A percentile compares a stretch with the other conserved stretches of the same genome.
Evolutionary conservation across 1,140 invertebrate species (phyloP).

Genomic region (Aphis gossypii): DNA sequence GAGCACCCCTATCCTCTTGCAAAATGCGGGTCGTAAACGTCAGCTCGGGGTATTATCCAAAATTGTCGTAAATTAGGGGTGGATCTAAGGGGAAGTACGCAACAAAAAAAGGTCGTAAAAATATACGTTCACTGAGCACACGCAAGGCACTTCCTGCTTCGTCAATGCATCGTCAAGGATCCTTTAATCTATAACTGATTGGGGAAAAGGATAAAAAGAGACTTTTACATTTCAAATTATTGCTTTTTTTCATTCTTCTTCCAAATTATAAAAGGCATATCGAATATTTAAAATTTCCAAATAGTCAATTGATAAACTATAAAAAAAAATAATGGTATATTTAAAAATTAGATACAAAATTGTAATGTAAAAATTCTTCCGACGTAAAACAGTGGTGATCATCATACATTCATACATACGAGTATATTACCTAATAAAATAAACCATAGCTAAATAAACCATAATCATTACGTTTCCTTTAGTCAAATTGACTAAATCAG

Average conservation of each 20-base stretch:
- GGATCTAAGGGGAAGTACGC: conserved; percentile 26
- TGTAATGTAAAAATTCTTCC: too few species aligned
- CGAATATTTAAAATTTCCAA: not conserved
- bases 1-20: conserved; percentile 26
- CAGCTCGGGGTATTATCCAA: conserved; percentile 21
- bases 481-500: too few species aligned
- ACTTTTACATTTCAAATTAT: not conserved
- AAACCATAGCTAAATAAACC: too few species aligned
- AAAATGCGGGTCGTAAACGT: conserved; percentile 52
- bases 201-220: not conserved
- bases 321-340: not conserved
- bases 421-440: too few species aligned
- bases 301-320: not conserved
- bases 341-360: not conserved
- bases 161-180: conserved; percentile 28
- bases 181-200: not conserved
- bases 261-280: not conserved
- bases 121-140: not conserved
- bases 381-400: too few species aligned
- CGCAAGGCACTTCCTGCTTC: conserved; percentile 33
- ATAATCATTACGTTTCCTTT: too few species aligned
- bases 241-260: not conserved
- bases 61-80: conserved; percentile 53
- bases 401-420: too few species aligned
- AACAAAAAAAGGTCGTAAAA: conserved; percentile 50